Evolutionary conservation across 2,888 invertebrate species (phyloP).

Genomic region (Apantesis nais): DNA sequence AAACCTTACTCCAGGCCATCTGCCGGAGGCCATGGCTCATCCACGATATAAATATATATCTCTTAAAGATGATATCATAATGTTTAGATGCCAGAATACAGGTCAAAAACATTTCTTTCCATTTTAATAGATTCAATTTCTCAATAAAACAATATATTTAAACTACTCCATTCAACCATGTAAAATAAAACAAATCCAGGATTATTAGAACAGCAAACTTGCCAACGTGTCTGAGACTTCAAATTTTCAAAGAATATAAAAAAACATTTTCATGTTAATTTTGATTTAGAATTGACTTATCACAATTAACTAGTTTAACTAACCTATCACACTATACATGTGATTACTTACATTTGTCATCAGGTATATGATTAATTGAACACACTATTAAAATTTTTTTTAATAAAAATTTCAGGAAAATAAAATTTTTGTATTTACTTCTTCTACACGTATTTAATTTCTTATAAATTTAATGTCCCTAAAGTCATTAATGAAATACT

Average conservation of each 20-base stretch:
- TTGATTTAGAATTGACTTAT: neutral
- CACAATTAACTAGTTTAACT: neutral
- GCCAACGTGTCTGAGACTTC: neutral
- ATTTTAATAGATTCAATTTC: too few species aligned
- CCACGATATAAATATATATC: too few species aligned
- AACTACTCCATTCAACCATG: too few species aligned
- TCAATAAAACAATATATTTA: too few species aligned
- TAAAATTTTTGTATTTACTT: neutral
- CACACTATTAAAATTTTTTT: too few species aligned
- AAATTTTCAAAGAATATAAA: neutral
- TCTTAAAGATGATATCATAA: too few species aligned
- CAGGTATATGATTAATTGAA: neutral
- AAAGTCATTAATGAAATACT: neutral
- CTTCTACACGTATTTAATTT: neutral
- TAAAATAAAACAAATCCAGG: too few species aligned
- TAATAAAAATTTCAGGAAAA: neutral
- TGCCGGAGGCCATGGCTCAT: too few species aligned
- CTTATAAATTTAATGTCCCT: neutral
- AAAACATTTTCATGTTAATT: neutral
- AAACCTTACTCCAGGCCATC: too few species aligned
- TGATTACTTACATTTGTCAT: neutral
- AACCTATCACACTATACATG: neutral
- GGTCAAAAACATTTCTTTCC: too few species aligned
- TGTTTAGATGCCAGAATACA: too few species aligned
- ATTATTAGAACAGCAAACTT: too few species aligned